Percentiles rank a stretch among this genome's conserved stretches.
These are phyloP conservation scores for Ictalurus furcatus DNA, from an alignment of 2,113 vertebrate genomes.

Conservation along the genomic window DNA sequence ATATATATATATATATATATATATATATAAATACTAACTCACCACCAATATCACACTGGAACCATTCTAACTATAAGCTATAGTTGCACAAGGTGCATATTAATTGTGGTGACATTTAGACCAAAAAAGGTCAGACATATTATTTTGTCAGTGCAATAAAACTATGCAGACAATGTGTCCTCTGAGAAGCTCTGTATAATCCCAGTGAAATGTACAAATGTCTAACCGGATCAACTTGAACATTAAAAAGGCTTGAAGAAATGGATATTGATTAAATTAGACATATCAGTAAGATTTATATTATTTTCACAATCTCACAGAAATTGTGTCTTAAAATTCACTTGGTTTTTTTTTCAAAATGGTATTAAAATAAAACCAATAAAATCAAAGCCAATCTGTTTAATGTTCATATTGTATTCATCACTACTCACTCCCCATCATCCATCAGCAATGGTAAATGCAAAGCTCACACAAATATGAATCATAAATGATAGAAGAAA, in stretches of 20 bases:
- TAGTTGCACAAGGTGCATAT: constrained; percentile 14
- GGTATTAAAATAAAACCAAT: not conserved
- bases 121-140: constrained; percentile 35
- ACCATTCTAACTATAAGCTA: not conserved
- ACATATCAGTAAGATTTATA: not conserved
- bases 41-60: not conserved
- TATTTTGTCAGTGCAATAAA: constrained; percentile 30
- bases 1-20: too few relatives aligned
- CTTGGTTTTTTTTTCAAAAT: not conserved
- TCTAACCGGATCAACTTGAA: not conserved
- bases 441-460: not conserved
- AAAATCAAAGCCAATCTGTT: not conserved
- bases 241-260: not conserved
- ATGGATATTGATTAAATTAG: not conserved
- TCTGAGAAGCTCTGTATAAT: not conserved
- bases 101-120: constrained; percentile 30
- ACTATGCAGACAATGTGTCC: not conserved
- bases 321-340: not conserved
- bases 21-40: not conserved
- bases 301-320: not conserved
- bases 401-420: not conserved
- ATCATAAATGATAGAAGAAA: not conserved
- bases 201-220: not conserved
- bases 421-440: not conserved
- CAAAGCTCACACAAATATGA: not conserved